These are phyloP conservation scores for Cygnus atratus DNA, from an alignment of 2,113 vertebrate genomes.

Conservation along the genomic window DNA sequence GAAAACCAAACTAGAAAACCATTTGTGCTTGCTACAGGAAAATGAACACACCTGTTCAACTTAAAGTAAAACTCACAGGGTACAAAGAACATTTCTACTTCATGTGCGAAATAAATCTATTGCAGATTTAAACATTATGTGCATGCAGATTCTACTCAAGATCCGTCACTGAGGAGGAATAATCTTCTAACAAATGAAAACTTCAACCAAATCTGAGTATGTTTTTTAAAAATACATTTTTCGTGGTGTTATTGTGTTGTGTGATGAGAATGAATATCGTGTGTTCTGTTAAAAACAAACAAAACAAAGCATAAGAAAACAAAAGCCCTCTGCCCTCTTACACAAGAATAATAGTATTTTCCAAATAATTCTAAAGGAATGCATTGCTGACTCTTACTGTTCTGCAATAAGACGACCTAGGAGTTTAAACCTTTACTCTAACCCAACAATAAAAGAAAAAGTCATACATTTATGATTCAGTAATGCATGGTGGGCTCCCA, in stretches of 20 bases:
- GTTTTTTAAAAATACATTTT: background rate
- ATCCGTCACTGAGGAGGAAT: background rate
- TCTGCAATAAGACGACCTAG: background rate
- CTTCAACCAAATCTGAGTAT: background rate
- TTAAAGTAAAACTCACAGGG: background rate
- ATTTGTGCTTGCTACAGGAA: background rate
- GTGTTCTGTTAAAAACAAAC: background rate
- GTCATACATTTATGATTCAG: background rate
- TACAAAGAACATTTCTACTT: rapidly evolving
- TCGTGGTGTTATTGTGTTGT: background rate
- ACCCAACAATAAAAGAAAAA: background rate
- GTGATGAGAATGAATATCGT: background rate
- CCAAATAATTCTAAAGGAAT: background rate
- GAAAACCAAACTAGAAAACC: no score
- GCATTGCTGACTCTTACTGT: background rate
- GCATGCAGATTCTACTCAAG: rapidly evolving
- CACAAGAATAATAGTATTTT: background rate
- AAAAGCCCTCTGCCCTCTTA: background rate
- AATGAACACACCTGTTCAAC: background rate
- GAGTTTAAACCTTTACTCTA: background rate
- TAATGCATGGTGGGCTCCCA: background rate
- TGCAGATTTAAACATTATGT: background rate
- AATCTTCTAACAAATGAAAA: background rate
- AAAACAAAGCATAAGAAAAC: background rate
- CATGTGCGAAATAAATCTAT: background rate